Percentiles rank a stretch among this genome's conserved stretches.
These are phyloP conservation scores for Rhadina sibilatrix DNA, from an alignment of 2,113 vertebrate genomes.

Conservation along the genomic window DNA sequence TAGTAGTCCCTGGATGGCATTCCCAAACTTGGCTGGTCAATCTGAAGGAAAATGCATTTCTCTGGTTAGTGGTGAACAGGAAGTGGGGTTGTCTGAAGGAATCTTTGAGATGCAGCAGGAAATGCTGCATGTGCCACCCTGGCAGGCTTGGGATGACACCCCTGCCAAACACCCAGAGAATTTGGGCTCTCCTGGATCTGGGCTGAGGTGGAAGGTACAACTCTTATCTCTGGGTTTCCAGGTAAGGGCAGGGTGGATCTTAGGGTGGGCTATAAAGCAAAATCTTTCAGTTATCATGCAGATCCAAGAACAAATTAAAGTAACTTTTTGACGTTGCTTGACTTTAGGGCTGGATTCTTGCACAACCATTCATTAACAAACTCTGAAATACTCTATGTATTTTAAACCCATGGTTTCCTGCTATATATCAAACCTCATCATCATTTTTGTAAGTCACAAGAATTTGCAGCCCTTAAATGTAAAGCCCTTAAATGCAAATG, in stretches of 20 bases:
- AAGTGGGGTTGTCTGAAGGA: neutral
- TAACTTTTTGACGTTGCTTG: neutral
- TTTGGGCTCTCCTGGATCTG: neutral
- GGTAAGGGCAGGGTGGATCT: neutral
- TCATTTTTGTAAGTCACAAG: neutral
- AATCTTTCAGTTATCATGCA: neutral
- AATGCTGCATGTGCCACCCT: neutral
- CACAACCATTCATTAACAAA: neutral
- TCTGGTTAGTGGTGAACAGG: neutral
- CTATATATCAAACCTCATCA: neutral
- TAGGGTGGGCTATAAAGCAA: neutral
- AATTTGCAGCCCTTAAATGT: neutral
- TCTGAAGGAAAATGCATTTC: constrained; percentile 72
- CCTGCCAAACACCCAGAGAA: neutral
- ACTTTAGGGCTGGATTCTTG: neutral
- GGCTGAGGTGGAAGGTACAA: neutral
- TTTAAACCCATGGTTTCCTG: neutral
- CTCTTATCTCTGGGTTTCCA: neutral
- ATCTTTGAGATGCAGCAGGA: neutral
- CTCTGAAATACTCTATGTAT: neutral
- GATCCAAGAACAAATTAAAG: neutral
- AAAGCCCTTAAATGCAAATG: no score
- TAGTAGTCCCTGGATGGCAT: constrained; percentile 97
- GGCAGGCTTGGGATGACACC: neutral
- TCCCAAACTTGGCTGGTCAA: constrained; percentile 92